Evolutionary conservation across 2,888 invertebrate species (phyloP).

Genomic region (Tanytarsus gracilentus): DNA sequence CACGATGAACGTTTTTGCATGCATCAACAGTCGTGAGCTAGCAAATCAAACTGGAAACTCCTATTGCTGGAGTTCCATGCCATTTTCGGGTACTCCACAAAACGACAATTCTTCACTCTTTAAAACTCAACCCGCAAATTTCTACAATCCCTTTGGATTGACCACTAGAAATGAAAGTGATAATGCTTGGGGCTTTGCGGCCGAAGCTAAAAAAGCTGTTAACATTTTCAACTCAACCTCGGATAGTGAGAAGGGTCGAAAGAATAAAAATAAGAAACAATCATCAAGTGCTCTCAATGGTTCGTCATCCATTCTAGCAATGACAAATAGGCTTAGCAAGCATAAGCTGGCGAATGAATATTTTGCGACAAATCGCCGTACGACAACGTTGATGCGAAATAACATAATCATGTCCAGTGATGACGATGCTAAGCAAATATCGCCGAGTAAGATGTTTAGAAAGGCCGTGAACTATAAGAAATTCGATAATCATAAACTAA

Average conservation of each 20-base stretch:
- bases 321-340: not conserved
- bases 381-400: conserved; percentile 14
- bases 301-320: not conserved
- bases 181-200: conserved; percentile 52
- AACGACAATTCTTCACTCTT: not conserved
- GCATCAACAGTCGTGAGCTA: conserved; percentile 25
- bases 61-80: conserved; percentile 22
- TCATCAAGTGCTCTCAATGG: not conserved
- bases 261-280: conserved; percentile 32
- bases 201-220: conserved; percentile 49
- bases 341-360: conserved; percentile 4
- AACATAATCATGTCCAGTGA: conserved; percentile 26
- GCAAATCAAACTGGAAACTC: not conserved
- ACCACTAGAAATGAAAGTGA: not conserved
- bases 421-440: conserved; percentile 29
- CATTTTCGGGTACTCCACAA: not conserved
- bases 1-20: conserved; percentile 27
- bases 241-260: conserved; percentile 16
- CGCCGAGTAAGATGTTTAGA: conserved; percentile 30
- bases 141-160: not conserved
- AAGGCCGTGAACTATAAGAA: conserved; percentile 29
- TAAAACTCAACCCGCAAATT: not conserved
- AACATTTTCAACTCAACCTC: conserved; percentile 38
- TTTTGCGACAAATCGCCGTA: not conserved
- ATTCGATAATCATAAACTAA: conserved; percentile 28